Evolutionary conservation across 64 coral and sea anemone genomes (phyloP), one percentile per base, ranked within the genome.

Genomic region (Platygyra sinensis): DNA sequence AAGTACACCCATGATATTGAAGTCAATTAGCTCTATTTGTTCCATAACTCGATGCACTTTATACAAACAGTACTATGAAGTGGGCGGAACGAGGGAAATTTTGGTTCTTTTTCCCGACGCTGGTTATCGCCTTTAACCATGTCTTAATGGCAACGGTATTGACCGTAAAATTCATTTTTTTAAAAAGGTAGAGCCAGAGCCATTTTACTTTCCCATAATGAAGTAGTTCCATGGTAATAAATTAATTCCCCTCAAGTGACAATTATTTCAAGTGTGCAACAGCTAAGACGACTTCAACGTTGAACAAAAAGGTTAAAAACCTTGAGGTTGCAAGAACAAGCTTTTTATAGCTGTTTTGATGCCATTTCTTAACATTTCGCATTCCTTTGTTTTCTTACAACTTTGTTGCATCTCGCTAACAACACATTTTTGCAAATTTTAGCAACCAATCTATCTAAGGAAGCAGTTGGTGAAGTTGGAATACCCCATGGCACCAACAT

Each of bases 1-100:
- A 69, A 25, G 22, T 25, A 69, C 65, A 2, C 5, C 2, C 65
- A 11, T 69, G 1, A 11, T 69, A 11, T 69, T n/a, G 65, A n/a
- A 69, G 25, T n/a, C 65, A 69, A 69, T 69, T 69, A 27, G 29
- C 65, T 10, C 65, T n/a, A 69, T 69, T 69, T 69, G 65, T 69
- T 69, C 65, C 22, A n/a, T 27, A 69, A 69, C 20, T 69, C 65
- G 1, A 11, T 11, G 22, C 65, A 69, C 65, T 69, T 69, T 27
- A 69, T 69, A 69, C 38, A 76, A 46, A 78, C 57, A 82, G 10
- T 32, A 17, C 14, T 60, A 28, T 80, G 52, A 80, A 80, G 78
- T 80, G 78, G 78, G 57, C 12, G 28, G 11, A 62, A 80, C 78
- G 32, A 60, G 24, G 2, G 57, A 10, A 11, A 11, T 27, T 27